Conservation (phyloP, 2,888 invertebrate species). For the Meganola albula region DNA sequence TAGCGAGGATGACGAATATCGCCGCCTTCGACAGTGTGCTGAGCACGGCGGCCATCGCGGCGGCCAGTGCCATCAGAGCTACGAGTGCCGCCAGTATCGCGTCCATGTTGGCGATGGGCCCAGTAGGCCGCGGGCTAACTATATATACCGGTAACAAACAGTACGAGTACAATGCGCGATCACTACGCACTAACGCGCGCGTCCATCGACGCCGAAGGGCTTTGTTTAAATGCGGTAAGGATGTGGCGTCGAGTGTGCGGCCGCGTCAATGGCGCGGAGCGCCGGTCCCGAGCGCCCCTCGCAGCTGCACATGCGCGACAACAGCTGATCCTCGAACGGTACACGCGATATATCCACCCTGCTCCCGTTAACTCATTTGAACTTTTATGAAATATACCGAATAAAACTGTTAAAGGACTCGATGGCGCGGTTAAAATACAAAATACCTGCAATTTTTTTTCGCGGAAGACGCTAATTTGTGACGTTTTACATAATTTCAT, state of each 20-base stretch:
- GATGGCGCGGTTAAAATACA: conserved; percentile 22
- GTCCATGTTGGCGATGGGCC: conserved; percentile 72
- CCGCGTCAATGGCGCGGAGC: conserved; percentile 50
- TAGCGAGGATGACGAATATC: conserved; percentile 80
- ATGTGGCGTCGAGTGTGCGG: conserved; percentile 29
- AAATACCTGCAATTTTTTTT: no score
- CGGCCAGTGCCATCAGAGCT: conserved; percentile 72
- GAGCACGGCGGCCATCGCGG: conserved; percentile 77
- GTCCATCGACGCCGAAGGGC: conserved; percentile 40
- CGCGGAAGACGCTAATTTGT: conserved; percentile 29
- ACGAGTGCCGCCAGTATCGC: conserved; percentile 73
- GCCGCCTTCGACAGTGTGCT: conserved; percentile 83
- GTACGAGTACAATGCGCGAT: conserved; percentile 30
- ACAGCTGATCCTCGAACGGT: conserved; percentile 63
- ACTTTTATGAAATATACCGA: conserved; percentile 28
- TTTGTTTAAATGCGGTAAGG: conserved; percentile 41
- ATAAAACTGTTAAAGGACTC: conserved; percentile 9
- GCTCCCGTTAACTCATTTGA: conserved; percentile 41
- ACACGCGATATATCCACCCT: conserved; percentile 37
- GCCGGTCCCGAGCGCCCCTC: conserved; percentile 36
- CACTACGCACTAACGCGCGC: conserved; percentile 37
- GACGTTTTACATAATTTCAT: conserved; percentile 31
- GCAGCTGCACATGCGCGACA: conserved; percentile 66
- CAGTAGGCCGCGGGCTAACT: conserved; percentile 54
- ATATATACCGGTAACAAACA: conserved; percentile 40